Percentiles rank a stretch among this genome's conserved stretches.
phyloP scores from a whole-genome alignment of 1,140 invertebrate genomes.

The Pseudomyrmex gracilis region DNA sequence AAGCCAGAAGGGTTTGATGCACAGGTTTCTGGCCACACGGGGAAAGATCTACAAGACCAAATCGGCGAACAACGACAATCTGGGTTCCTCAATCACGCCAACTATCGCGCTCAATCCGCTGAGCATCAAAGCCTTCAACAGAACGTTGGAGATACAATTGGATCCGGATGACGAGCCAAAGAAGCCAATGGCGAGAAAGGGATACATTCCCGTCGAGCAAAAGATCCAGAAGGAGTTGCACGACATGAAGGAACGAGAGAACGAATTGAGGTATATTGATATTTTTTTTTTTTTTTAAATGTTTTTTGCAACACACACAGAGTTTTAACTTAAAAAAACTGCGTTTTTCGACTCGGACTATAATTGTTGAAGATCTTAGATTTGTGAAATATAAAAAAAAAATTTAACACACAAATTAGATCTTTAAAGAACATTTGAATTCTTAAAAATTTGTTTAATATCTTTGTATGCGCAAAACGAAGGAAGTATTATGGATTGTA shows the following conservation, averaged over 20 bases:
- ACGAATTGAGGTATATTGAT: conserved; percentile 88
- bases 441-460: conserved; percentile 15
- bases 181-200: conserved; percentile 87
- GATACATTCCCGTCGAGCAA: conserved; percentile 90
- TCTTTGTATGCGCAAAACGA: conserved; percentile 13
- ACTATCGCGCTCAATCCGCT: conserved; percentile 80
- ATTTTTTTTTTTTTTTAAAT: conserved; percentile 10
- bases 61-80: conserved; percentile 57
- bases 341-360: no score
- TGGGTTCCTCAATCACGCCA: conserved; percentile 66
- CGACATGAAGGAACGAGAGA: conserved; percentile 91
- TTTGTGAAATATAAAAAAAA: no score
- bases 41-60: conserved; percentile 86
- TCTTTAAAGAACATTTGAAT: no score
- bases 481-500: conserved; percentile 8
- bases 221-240: conserved; percentile 92
- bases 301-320: neutral
- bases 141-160: conserved; percentile 71
- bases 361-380: no score
- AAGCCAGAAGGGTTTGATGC: conserved; percentile 91
- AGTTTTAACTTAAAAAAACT: no score
- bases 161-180: conserved; percentile 77
- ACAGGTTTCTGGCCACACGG: conserved; percentile 90
- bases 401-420: no score
- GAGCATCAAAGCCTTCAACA: conserved; percentile 77